Conservation (phyloP, 2,113 vertebrate genomes). For the Opisthocomus hoazin region DNA sequence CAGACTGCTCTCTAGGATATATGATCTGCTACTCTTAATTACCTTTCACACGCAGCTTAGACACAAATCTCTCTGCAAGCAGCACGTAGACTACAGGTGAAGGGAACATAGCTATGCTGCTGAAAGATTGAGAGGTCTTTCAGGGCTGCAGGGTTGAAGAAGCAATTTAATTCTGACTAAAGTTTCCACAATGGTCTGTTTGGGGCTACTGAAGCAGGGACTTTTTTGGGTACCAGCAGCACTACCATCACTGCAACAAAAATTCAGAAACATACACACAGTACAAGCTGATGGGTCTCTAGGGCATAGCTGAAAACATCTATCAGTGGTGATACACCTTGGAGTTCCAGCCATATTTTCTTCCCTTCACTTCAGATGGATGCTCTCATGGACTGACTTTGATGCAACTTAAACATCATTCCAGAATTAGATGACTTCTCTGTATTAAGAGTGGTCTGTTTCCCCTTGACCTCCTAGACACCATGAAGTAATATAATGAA, state of each 20-base stretch:
- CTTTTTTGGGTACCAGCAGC: neutral
- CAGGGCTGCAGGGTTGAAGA: neutral
- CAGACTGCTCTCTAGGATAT: neutral
- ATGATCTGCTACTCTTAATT: neutral
- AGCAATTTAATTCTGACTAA: neutral
- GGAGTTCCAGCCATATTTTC: neutral
- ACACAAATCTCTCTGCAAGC: neutral
- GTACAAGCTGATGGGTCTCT: neutral
- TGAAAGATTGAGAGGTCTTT: neutral
- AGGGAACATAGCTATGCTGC: neutral
- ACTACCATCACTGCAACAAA: neutral
- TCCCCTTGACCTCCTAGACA: neutral
- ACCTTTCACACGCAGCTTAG: neutral
- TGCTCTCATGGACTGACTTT: neutral
- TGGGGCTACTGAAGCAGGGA: neutral
- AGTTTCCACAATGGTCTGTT: neutral
- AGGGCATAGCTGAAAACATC: neutral
- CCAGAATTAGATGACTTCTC: constrained; percentile 1
- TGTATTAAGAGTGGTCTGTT: neutral
- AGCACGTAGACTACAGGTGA: neutral
- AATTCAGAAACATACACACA: neutral
- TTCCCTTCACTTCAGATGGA: neutral
- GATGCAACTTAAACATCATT: neutral
- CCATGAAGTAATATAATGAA: neutral
- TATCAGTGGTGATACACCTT: neutral